A percentile compares a stretch with the other conserved stretches of the same genome.
Conservation (phyloP, 2,113 vertebrate species). For the Notarius quadriscutis region DNA sequence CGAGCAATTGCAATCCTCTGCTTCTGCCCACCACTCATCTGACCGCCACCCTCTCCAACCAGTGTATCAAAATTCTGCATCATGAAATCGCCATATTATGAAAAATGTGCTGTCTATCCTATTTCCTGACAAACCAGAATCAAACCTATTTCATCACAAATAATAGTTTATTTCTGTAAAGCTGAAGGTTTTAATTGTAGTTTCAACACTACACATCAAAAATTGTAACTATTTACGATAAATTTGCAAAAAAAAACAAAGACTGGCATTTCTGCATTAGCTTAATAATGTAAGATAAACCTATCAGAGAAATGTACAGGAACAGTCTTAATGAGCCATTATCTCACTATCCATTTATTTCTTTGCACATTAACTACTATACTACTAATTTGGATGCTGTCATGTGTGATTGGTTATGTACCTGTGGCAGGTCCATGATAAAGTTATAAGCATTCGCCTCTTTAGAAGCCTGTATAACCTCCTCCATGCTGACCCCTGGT, state of each 20-base stretch:
- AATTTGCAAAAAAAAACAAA: not conserved
- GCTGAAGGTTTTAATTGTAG: not conserved
- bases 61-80: constrained; percentile 88
- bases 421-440: constrained; percentile 76
- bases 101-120: not conserved
- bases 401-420: constrained; percentile 40
- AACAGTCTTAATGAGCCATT: not conserved
- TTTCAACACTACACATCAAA: not conserved
- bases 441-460: constrained; percentile 78
- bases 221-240: not conserved
- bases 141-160: not conserved
- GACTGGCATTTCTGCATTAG: not conserved
- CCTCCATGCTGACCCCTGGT: constrained; percentile 68
- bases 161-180: not conserved
- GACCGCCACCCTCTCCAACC: constrained; percentile 91
- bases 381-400: not conserved
- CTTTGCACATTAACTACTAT: not conserved
- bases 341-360: not conserved
- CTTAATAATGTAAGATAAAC: not conserved
- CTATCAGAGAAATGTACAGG: not conserved
- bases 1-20: constrained; percentile 94
- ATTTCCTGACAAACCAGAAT: not conserved
- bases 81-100: not conserved
- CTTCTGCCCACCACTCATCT: constrained; percentile 97
- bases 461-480: constrained; percentile 70